Evolutionary conservation across 2,113 vertebrate genomes (phyloP).

Genomic region (Diglossa brunneiventris): DNA sequence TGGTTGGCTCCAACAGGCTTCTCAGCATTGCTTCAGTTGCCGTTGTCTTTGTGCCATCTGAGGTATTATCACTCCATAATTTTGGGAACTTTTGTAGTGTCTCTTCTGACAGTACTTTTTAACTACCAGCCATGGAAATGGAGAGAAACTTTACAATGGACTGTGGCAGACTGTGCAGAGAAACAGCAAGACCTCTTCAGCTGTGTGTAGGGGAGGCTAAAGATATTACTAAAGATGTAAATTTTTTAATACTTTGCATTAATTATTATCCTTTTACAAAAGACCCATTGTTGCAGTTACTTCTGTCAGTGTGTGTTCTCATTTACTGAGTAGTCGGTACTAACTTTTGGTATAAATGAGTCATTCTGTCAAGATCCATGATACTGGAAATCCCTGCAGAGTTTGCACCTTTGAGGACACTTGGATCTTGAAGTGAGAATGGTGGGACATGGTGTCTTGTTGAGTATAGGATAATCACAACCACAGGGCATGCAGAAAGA

Average conservation of each 20-base stretch:
- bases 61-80: neutral
- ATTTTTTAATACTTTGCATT: neutral
- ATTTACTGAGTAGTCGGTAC: neutral
- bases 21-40: neutral
- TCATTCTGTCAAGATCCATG: neutral
- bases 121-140: neutral
- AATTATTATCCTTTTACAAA: neutral
- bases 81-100: neutral
- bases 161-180: neutral
- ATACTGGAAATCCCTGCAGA: neutral
- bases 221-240: neutral
- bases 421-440: neutral
- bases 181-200: neutral
- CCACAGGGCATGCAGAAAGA: neutral
- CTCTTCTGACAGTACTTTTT: neutral
- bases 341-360: neutral
- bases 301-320: neutral
- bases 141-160: neutral
- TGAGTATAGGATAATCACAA: neutral
- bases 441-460: neutral
- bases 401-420: neutral
- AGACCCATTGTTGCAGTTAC: neutral
- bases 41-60: neutral
- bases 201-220: neutral
- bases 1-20: neutral